phyloP scores from a whole-genome alignment of 2,113 vertebrate species.

The Tauraco erythrolophus region DNA sequence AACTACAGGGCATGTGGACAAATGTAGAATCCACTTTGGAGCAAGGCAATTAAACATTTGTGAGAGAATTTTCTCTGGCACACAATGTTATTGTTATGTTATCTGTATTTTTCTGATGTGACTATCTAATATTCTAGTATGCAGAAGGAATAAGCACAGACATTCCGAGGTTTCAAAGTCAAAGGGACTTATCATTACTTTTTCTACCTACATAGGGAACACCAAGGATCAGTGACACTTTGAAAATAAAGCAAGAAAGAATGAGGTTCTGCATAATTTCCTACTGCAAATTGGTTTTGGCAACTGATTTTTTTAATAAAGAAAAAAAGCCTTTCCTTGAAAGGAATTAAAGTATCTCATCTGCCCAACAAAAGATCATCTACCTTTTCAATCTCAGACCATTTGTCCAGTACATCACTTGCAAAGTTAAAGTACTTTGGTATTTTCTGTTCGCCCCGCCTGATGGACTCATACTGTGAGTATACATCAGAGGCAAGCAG shows the following conservation, averaged over 20 bases:
- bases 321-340: not conserved
- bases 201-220: not conserved
- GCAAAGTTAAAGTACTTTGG: conserved; percentile 87
- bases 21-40: not conserved
- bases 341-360: not conserved
- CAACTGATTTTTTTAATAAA: not conserved
- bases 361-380: not conserved
- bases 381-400: conserved; percentile 85
- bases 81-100: not conserved
- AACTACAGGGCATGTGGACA: not conserved
- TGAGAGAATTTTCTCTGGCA: not conserved
- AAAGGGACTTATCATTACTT: not conserved
- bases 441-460: conserved; percentile 14
- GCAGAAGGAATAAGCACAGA: not conserved
- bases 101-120: not conserved
- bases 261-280: not conserved
- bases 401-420: conserved; percentile 82
- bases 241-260: not conserved
- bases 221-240: not conserved
- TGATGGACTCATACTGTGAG: conserved; percentile 53
- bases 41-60: not conserved
- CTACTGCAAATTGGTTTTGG: not conserved
- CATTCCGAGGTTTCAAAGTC: not conserved
- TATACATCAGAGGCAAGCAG: conserved; percentile 46
- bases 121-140: not conserved